Evolutionary conservation across 2,888 invertebrate species (phyloP).

Genomic region (Thymelicus lineola): DNA sequence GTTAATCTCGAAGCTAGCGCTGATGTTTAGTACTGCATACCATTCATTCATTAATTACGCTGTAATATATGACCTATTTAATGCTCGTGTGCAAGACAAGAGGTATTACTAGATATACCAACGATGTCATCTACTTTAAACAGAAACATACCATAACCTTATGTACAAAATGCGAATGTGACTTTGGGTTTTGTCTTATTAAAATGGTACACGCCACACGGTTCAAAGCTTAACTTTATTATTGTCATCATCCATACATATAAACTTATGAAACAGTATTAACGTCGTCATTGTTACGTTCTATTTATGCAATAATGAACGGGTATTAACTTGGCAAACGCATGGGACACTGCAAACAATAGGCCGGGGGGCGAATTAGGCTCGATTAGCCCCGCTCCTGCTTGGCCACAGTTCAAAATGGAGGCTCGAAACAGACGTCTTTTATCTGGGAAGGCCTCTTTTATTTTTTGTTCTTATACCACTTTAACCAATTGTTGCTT

Average conservation of each 20-base stretch:
- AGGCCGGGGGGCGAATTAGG: conserved; percentile 56
- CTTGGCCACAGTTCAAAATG: conserved; percentile 69
- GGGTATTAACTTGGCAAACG: conserved; percentile 41
- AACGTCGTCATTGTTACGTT: neutral
- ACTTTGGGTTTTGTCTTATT: too few relatives aligned
- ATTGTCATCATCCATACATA: neutral
- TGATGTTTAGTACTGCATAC: too few relatives aligned
- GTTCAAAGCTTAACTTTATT: neutral
- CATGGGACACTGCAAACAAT: conserved; percentile 39
- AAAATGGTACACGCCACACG: too few relatives aligned
- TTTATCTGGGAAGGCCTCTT: conserved; percentile 53
- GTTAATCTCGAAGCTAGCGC: too few relatives aligned
- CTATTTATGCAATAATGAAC: conserved; percentile 5
- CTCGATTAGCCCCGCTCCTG: conserved; percentile 58
- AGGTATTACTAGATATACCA: too few relatives aligned
- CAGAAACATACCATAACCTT: too few relatives aligned
- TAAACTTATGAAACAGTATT: conserved; percentile 1
- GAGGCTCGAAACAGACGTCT: conserved; percentile 58
- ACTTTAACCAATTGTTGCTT: conserved; percentile 69
- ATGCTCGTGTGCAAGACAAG: too few relatives aligned
- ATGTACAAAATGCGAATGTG: too few relatives aligned
- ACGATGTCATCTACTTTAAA: too few relatives aligned
- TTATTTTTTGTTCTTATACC: conserved; percentile 56
- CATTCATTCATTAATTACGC: too few relatives aligned
- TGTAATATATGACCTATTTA: too few relatives aligned